Evolutionary conservation across 2,113 vertebrate genomes (phyloP).

Genomic region (Cochlearius cochlearius): DNA sequence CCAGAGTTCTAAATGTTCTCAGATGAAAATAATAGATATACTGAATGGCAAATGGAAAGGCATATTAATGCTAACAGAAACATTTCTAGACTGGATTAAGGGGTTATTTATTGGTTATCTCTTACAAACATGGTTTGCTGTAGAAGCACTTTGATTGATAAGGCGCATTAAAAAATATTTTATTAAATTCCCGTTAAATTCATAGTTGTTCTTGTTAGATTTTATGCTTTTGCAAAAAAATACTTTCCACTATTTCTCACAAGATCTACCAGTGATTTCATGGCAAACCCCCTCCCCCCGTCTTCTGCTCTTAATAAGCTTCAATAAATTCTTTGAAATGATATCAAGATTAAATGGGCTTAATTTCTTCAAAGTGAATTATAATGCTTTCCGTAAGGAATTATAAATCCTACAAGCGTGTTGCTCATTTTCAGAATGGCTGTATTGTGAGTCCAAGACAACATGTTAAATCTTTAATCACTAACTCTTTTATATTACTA

Average conservation of each 20-base stretch:
- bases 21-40: neutral
- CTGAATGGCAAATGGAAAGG: neutral
- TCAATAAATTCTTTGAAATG: neutral
- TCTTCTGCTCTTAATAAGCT: neutral
- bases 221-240: neutral
- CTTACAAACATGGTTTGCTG: neutral
- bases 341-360: neutral
- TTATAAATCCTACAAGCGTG: neutral
- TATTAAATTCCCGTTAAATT: neutral
- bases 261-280: neutral
- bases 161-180: neutral
- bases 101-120: neutral
- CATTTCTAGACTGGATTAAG: neutral
- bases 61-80: neutral
- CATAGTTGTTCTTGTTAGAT: neutral
- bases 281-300: neutral
- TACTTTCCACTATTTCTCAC: neutral
- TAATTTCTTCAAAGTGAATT: slow-evolving; percentile 16
- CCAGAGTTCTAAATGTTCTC: neutral
- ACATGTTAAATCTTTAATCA: slow-evolving; percentile 20
- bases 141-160: neutral
- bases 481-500: neutral
- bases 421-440: neutral
- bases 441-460: neutral
- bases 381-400: neutral